phyloP scores from a whole-genome alignment of 2,888 invertebrate genomes.

The Frankliniella intonsa region DNA sequence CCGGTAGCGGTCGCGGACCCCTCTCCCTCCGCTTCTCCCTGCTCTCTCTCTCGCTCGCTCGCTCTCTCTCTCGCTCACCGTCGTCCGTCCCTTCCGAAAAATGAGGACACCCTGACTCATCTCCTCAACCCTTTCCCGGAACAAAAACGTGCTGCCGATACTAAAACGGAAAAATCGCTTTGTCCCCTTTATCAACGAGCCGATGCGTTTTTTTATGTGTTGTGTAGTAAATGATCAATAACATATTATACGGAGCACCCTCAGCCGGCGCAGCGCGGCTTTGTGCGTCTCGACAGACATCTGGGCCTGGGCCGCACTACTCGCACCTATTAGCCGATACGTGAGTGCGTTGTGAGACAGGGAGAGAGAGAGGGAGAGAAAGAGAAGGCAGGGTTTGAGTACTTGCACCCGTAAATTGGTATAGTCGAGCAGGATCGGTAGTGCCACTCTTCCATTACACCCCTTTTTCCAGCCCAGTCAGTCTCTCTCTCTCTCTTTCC shows the following conservation, averaged over 20 bases:
- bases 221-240: constrained; percentile 27
- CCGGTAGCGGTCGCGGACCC: too few relatives aligned
- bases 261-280: not conserved
- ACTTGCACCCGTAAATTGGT: too few relatives aligned
- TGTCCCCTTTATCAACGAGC: not conserved
- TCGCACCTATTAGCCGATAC: not conserved
- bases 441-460: too few relatives aligned
- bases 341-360: not conserved
- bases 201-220: constrained; percentile 26
- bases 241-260: constrained; percentile 24
- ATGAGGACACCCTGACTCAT: constrained; percentile 22
- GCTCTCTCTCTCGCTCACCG: not conserved
- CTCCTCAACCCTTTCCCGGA: not conserved
- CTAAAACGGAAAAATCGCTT: constrained; percentile 26
- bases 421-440: too few relatives aligned
- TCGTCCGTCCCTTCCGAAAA: constrained; percentile 10
- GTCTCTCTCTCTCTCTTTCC: not conserved
- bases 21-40: not conserved
- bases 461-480: too few relatives aligned
- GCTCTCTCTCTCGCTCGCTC: not conserved
- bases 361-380: not conserved
- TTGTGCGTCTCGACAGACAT: not conserved
- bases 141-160: constrained; percentile 8
- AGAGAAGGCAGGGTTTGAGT: not conserved
- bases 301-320: not conserved